phyloP scores from a whole-genome alignment of 2,113 vertebrate species.

The Oreochromis spilurus region DNA sequence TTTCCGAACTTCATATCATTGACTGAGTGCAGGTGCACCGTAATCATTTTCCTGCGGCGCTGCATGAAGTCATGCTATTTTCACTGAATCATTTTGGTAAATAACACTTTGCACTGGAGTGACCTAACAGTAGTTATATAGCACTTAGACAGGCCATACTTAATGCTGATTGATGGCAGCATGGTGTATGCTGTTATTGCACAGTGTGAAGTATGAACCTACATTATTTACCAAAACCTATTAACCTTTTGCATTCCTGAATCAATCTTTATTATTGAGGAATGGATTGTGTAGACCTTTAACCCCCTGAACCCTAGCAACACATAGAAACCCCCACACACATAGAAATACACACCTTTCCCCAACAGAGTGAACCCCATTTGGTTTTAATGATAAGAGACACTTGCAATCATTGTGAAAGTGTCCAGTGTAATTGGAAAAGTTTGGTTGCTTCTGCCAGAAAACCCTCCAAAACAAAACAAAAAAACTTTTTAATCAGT shows the following conservation, averaged over 20 bases:
- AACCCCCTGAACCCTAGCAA: not conserved
- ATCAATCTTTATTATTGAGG: not conserved
- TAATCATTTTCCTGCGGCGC: not conserved
- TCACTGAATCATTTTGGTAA: not conserved
- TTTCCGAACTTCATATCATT: not conserved
- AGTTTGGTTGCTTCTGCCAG: not conserved
- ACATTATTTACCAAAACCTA: not conserved
- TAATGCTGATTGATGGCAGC: not conserved
- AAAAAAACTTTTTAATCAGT: too few species aligned
- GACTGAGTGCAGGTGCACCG: not conserved
- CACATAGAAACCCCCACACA: not conserved
- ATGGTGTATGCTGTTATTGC: not conserved
- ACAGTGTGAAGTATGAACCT: not conserved
- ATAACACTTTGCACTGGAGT: not conserved
- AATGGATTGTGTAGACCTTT: not conserved
- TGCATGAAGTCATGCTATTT: not conserved
- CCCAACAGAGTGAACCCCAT: not conserved
- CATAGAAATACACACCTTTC: not conserved
- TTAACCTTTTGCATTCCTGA: not conserved
- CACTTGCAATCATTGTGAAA: not conserved
- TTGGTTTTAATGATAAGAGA: not conserved
- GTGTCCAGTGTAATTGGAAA: not conserved
- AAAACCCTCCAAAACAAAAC: too few species aligned
- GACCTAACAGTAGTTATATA: not conserved
- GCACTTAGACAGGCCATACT: not conserved